Evolutionary conservation across 2,113 vertebrate species (phyloP), one percentile per base, ranked within the genome.

Genomic region (Puffinus mauretanicus): DNA sequence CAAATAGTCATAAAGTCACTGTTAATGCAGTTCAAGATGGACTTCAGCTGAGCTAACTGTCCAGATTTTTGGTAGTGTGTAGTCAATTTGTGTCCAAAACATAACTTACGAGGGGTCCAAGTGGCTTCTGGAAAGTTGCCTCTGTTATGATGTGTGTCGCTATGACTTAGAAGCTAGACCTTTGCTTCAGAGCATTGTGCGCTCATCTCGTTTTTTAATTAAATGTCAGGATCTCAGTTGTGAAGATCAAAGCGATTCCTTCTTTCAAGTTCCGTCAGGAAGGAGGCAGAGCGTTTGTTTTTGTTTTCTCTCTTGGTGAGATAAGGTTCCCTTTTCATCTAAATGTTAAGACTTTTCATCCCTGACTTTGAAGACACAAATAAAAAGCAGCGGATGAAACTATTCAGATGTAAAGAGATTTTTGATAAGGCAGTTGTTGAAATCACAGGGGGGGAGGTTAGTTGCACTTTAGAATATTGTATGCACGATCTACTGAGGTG

Each of bases 221-320:
- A 96, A 94, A 92, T 94, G 96, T 95, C 97, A 96, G 80, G 60
- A 54, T 95, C 92, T 81, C 36, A 29, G 61, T n/a, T 90, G 60
- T 44, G 73, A 82, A 70, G 85, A 96, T 97, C 83, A 96, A 97
- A 91, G 79, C 15, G 78, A 70, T 71, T 90, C 26, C 22, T 96
- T 86, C 88, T 97, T 97, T 97, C 73, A 96, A 77, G 95, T 89
- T n/a, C 21, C 0, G 0, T 58, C 66, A 51, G 61, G 36, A 71
- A 88, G 87, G 52, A 73, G 60, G 92, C 57, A 54, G 49, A 81
- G 76, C 0, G 1, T 64, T 87, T 93, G 51, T 67, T 90, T 97
- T 94, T 91, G 78, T 91, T 93, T 93, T 90, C 79, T 82, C 21
- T 65, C 71, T 66, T 62, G 70, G 78, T 89, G 54, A 88, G 90